Percentiles rank a stretch among this genome's conserved stretches.
These are phyloP conservation scores for Malacoraja senta DNA, from an alignment of 2,797 vertebrate species.

Conservation along the genomic window DNA sequence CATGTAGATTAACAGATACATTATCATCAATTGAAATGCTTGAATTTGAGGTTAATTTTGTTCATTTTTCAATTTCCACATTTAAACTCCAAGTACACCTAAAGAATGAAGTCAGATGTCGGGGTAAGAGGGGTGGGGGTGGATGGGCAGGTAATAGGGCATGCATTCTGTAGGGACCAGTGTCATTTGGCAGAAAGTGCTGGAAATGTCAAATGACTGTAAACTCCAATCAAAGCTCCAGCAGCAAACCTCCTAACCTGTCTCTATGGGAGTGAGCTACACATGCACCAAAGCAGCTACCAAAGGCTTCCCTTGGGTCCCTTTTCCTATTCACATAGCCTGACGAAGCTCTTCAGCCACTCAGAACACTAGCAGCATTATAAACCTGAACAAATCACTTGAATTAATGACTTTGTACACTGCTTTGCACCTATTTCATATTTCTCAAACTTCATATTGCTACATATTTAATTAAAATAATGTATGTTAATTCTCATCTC, in stretches of 20 bases:
- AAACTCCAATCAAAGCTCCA: constrained; percentile 37
- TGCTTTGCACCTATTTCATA: constrained; percentile 6
- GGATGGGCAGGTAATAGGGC: neutral
- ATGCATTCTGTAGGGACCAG: constrained; percentile 25
- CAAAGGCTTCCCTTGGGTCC: constrained; percentile 12
- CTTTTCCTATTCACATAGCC: constrained; percentile 33
- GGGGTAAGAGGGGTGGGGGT: too few species aligned
- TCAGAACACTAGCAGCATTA: constrained; percentile 15
- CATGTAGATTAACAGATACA: neutral
- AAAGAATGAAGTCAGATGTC: neutral
- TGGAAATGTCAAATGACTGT: constrained; percentile 38
- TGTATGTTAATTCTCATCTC: constrained; percentile 6
- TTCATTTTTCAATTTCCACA: constrained; percentile 36
- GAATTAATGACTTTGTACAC: constrained; percentile 27
- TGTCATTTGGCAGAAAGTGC: constrained; percentile 34
- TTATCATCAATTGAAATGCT: constrained; percentile 26
- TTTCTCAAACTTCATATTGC: constrained; percentile 19
- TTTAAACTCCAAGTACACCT: constrained; percentile 20
- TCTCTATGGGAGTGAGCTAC: constrained; percentile 15
- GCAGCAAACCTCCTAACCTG: constrained; percentile 17
- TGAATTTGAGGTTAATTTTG: constrained; percentile 11
- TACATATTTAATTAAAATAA: constrained; percentile 34
- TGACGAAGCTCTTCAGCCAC: constrained; percentile 26
- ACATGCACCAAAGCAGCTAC: neutral
- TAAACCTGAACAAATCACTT: constrained; percentile 36